Conservation (phyloP, 2,797 vertebrate species). For the Gouania willdenowi region DNA sequence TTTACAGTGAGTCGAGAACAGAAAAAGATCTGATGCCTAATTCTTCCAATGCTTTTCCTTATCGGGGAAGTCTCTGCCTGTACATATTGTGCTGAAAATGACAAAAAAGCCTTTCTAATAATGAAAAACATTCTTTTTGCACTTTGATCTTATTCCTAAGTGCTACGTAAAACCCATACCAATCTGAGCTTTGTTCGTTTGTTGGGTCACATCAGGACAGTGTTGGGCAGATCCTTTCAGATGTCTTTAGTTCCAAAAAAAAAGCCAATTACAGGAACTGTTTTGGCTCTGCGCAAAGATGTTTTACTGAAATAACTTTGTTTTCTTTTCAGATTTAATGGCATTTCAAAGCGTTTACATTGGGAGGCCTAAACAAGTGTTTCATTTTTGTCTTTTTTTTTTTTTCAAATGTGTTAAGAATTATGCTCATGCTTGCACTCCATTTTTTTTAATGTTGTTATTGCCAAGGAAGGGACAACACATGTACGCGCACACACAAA, state of each 20-base stretch:
- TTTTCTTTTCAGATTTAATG: constrained; percentile 48
- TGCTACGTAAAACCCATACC: constrained; percentile 4
- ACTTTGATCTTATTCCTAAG: constrained; percentile 4
- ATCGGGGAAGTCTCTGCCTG: constrained; percentile 1
- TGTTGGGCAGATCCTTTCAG: constrained; percentile 1
- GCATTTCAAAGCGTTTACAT: constrained; percentile 68
- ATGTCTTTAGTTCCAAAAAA: not conserved
- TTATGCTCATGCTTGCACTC: constrained; percentile 63
- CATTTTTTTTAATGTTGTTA: constrained; percentile 63
- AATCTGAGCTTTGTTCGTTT: not conserved
- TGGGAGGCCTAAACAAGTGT: constrained; percentile 51
- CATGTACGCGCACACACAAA: constrained; percentile 15
- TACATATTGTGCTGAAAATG: constrained; percentile 6
- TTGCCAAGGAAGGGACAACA: constrained; percentile 63
- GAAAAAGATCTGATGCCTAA: no score
- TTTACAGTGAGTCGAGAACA: no score
- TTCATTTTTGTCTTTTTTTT: constrained; percentile 39
- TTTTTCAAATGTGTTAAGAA: constrained; percentile 55
- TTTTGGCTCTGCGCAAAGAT: constrained; percentile 19
- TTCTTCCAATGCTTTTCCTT: no score
- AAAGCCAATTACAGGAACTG: not conserved
- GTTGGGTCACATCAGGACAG: not conserved
- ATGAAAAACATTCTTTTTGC: constrained; percentile 9
- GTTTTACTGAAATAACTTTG: constrained; percentile 25
- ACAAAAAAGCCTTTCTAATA: constrained; percentile 3